Base-by-base conservation (phyloP, 2,888 invertebrate genomes). In the Lepetodrilus schrolli region DNA sequence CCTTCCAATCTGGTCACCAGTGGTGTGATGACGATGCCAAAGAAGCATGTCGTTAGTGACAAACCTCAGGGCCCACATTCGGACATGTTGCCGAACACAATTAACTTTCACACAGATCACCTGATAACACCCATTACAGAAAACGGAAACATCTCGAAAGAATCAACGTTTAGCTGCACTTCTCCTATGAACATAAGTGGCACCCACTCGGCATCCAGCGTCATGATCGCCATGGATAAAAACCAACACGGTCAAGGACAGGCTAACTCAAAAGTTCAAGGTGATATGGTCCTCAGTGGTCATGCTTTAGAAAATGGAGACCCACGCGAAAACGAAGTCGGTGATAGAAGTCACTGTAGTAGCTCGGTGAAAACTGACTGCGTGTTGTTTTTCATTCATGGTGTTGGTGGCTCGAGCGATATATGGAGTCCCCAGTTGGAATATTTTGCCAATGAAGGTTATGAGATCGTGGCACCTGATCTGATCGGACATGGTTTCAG, bases 401-500 rank as follows among this genome's bases (percentile, higher is more conserved):
- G 94, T 8, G 93, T 94, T 76, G 94, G 94, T 3, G 93, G 93
- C 4, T 93, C 93, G 5, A 93, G 93, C 43, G 93, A 94, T 79
- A 90, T 93, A 36, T 94, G 94, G 92, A 92, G 92, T 80, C 89
- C 92, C 73, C 93, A 94, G 85, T 91, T 93, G 38, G 90, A 92
- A 48, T 93, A 93, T 86, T 93, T 94, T 83, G 90, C 92, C 3
- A 88, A 88, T 65, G 73, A 80, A 78, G 94, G 93, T 0, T 93
- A 93, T 87, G 93, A 94, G 83, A 92, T 94, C 72, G 91, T 94
- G 10, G 94, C 93, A 0, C 93, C 94, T 13, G 94, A 94, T 86
- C 91, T 94, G 88, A 89, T 94, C 43, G 94, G 94, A 0, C 94
- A 94, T 86, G 94, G 94, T 0, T 92, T 92, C 83, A 94, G 94